Conservation (phyloP, 1,140 invertebrate species). For the Penaeus japonicus region DNA sequence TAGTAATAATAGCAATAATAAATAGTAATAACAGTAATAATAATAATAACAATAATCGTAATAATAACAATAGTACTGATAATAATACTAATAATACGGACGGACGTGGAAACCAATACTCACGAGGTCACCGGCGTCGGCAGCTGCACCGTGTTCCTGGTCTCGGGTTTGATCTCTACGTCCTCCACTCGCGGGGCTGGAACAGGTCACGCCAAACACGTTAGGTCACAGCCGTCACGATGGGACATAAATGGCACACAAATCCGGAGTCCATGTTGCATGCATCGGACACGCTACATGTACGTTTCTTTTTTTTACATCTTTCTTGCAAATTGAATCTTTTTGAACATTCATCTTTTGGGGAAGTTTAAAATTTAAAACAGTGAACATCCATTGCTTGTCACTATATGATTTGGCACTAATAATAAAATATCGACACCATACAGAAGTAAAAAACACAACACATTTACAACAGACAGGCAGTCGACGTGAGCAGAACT, state of each 20-base stretch:
- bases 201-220: constrained; percentile 6
- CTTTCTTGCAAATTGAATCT: too few species aligned
- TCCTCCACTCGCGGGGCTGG: constrained; percentile 70
- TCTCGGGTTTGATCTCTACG: constrained; percentile 60
- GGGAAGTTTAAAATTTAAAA: too few species aligned
- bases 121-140: constrained; percentile 71
- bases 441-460: background rate
- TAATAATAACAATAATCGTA: constrained; percentile 16
- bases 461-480: background rate
- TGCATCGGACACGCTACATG: too few species aligned
- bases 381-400: too few species aligned
- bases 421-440: background rate
- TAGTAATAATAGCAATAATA: constrained; percentile 33
- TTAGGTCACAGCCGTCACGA: too few species aligned
- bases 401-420: too few species aligned
- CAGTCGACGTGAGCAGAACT: background rate
- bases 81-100: background rate
- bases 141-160: constrained; percentile 69
- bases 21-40: constrained; percentile 13
- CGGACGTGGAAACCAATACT: constrained; percentile 60
- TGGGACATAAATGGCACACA: too few species aligned
- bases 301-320: too few species aligned
- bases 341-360: too few species aligned
- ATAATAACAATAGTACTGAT: background rate
- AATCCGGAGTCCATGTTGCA: too few species aligned